Percentiles rank a stretch among this genome's conserved stretches.
Conservation (phyloP, 2,113 vertebrate species). For the Lates calcarifer region DNA sequence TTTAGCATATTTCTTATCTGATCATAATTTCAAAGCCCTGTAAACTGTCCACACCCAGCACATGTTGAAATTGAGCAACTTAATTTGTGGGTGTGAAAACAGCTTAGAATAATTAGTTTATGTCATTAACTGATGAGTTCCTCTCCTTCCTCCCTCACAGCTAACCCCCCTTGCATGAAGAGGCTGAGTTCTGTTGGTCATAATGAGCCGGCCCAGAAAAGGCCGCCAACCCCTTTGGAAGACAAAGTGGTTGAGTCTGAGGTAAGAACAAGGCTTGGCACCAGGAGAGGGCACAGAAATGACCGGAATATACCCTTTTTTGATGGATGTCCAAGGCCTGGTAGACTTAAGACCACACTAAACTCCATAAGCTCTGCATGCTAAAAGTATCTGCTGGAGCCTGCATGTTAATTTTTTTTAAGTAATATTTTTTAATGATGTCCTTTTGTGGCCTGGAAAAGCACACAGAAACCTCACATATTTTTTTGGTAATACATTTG, state of each 20-base stretch:
- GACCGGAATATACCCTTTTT: not conserved
- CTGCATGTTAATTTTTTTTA: conserved; percentile 45
- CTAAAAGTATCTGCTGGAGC: conserved; percentile 1
- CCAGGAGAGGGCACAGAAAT: not conserved
- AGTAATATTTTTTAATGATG: not conserved
- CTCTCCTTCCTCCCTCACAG: conserved; percentile 66
- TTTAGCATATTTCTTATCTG: not conserved
- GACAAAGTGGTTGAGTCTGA: conserved; percentile 69
- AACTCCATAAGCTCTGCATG: conserved; percentile 30
- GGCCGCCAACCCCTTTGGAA: conserved; percentile 62
- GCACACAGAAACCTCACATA: not conserved
- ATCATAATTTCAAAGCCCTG: not conserved
- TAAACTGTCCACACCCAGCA: not conserved
- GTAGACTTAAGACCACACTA: not conserved
- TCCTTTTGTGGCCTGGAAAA: conserved; percentile 8
- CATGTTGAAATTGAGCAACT: not conserved
- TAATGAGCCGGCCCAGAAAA: conserved; percentile 81
- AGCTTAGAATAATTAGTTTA: not conserved
- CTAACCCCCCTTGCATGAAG: conserved; percentile 87
- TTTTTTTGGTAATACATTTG: not conserved
- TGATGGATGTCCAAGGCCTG: not conserved
- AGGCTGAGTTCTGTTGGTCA: conserved; percentile 73
- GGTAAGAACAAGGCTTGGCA: conserved; percentile 68
- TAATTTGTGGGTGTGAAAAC: not conserved
- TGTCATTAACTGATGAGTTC: not conserved